phyloP scores from a whole-genome alignment of 2,797 vertebrate species.

The Neomorphus geoffroyi region DNA sequence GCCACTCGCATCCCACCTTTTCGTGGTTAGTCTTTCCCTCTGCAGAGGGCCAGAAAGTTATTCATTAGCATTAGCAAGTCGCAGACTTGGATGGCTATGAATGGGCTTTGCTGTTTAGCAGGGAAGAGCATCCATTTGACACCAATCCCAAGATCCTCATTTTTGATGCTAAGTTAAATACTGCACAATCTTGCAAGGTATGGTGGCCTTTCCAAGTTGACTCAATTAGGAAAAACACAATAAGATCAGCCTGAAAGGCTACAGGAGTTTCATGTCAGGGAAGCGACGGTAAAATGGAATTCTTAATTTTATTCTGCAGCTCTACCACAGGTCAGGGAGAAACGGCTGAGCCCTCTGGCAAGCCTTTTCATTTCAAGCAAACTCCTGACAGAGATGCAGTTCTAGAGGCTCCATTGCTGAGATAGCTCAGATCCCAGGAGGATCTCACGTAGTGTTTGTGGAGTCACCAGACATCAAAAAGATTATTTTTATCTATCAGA shows the following conservation, averaged over 20 bases:
- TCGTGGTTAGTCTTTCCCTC: neutral
- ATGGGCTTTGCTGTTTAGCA: slow-evolving; percentile 50
- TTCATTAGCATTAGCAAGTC: slow-evolving; percentile 29
- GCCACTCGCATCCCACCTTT: neutral
- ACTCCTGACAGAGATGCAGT: neutral
- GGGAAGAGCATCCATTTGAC: slow-evolving; percentile 31
- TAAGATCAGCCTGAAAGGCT: neutral
- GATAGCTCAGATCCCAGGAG: neutral
- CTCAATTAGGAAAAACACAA: neutral
- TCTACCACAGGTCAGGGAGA: neutral
- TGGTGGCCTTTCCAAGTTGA: neutral
- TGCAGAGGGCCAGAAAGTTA: slow-evolving; percentile 27
- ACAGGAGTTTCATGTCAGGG: neutral
- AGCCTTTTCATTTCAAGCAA: neutral
- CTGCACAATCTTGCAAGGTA: slow-evolving; percentile 26
- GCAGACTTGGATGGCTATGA: slow-evolving; percentile 50
- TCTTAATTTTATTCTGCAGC: neutral
- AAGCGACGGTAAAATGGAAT: neutral
- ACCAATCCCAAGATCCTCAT: slow-evolving; percentile 15
- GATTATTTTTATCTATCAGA: slow-evolving; percentile 17
- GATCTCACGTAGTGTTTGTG: neutral
- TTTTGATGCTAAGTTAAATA: slow-evolving; percentile 60
- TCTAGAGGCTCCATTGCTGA: neutral
- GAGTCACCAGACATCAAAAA: neutral
- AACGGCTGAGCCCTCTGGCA: neutral